phyloP scores from a whole-genome alignment of 2,113 vertebrate species.

The Argyrosomus japonicus region DNA sequence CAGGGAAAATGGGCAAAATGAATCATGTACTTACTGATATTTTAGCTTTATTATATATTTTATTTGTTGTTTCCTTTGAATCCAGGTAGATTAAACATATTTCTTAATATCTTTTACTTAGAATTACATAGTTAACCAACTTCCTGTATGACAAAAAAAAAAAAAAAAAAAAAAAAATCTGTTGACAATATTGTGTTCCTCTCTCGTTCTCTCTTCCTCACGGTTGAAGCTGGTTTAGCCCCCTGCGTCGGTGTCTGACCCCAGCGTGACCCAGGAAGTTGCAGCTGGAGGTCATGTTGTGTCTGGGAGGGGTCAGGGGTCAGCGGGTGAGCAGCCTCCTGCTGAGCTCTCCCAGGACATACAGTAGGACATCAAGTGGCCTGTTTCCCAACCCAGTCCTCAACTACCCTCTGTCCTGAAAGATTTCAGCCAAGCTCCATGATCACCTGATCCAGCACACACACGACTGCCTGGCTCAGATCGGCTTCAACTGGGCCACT shows the following conservation, averaged over 20 bases:
- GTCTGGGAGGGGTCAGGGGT: constrained; percentile 63
- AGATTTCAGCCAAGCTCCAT: not conserved
- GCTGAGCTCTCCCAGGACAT: constrained; percentile 68
- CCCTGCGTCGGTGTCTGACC: constrained; percentile 30
- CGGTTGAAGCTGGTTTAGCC: not conserved
- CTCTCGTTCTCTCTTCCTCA: not conserved
- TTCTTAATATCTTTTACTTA: too few species aligned
- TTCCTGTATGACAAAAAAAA: too few species aligned
- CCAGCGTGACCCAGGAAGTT: constrained; percentile 60
- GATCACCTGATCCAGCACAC: too few species aligned
- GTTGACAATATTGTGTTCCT: not conserved
- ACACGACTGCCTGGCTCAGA: not conserved
- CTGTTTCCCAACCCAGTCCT: constrained; percentile 23
- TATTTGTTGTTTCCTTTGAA: too few species aligned
- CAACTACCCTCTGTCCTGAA: not conserved
- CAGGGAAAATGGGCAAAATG: too few species aligned
- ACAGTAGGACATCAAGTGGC: constrained; percentile 19
- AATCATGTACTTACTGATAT: too few species aligned
- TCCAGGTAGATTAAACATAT: too few species aligned
- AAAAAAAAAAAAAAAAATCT: too few species aligned
- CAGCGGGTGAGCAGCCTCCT: constrained; percentile 35
- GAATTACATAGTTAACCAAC: too few species aligned
- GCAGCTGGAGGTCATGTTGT: constrained; percentile 77
- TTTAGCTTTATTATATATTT: too few species aligned
- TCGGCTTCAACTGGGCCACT: not conserved